Conservation (phyloP, 2,888 invertebrate species). For the Nomada ferruginata region DNA sequence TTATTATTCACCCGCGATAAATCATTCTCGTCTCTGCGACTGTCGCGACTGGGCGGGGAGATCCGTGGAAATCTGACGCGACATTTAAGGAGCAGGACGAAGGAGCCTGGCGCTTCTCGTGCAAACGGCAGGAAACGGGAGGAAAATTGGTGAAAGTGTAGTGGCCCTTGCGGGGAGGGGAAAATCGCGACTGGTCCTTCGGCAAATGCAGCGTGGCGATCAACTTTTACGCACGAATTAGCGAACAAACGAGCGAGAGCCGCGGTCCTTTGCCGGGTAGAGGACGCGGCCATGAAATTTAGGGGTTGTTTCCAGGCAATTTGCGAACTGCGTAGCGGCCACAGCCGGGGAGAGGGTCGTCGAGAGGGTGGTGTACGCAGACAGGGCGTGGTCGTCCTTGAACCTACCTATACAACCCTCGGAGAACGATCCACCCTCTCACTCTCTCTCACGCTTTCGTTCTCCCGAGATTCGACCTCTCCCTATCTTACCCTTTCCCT, state of each 20-base stretch:
- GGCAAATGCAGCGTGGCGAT: constrained; percentile 22
- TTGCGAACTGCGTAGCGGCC: constrained; percentile 73
- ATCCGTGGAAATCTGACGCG: constrained; percentile 36
- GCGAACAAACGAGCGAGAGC: constrained; percentile 50
- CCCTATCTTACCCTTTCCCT: constrained; percentile 17
- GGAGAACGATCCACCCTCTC: constrained; percentile 52
- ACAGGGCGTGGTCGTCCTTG: constrained; percentile 84
- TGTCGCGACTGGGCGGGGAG: constrained; percentile 18
- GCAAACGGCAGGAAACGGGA: no score
- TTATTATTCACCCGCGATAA: neutral
- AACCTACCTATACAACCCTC: constrained; percentile 76
- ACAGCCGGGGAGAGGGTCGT: constrained; percentile 45
- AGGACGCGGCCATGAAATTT: constrained; percentile 72
- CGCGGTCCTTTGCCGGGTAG: constrained; percentile 52
- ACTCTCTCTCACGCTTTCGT: constrained; percentile 34
- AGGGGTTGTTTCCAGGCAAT: constrained; percentile 75
- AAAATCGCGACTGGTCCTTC: neutral
- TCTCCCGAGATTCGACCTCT: constrained; percentile 25
- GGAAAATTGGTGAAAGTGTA: neutral
- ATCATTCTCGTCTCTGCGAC: neutral
- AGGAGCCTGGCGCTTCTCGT: neutral
- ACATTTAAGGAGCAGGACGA: neutral
- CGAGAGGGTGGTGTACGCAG: constrained; percentile 73
- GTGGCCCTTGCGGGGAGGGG: no score
- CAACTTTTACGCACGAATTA: constrained; percentile 64